Evolutionary conservation across 2,888 invertebrate genomes (phyloP).

Genomic region (Cantharis rufa): DNA sequence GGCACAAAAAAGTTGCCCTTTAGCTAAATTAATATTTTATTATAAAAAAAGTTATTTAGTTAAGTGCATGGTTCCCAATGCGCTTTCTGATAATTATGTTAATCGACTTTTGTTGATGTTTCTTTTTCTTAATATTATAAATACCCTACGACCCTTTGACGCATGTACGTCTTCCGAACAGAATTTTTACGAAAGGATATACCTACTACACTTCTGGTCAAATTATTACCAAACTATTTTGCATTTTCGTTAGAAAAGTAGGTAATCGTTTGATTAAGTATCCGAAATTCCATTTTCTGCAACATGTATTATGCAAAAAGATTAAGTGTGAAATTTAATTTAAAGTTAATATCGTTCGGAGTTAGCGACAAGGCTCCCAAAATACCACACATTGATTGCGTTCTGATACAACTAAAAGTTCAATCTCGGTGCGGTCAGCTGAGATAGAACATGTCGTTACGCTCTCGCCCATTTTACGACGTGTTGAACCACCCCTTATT

Average conservation of each 20-base stretch:
- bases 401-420: constrained; percentile 30
- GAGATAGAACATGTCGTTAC: constrained; percentile 33
- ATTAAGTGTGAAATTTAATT: constrained; percentile 28
- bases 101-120: too few species aligned
- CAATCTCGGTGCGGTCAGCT: constrained; percentile 35
- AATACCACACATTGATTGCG: constrained; percentile 32
- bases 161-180: too few species aligned
- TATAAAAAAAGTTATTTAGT: background rate
- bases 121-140: too few species aligned
- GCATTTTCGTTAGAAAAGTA: background rate
- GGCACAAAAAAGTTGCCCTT: background rate
- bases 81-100: background rate
- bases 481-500: constrained; percentile 33
- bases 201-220: background rate
- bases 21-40: background rate
- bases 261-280: background rate
- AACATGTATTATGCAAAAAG: constrained; percentile 7
- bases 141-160: too few species aligned
- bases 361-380: constrained; percentile 25
- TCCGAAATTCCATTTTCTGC: background rate
- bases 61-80: background rate
- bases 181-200: too few species aligned
- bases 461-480: constrained; percentile 33
- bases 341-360: constrained; percentile 24
- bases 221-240: background rate